A percentile compares a stretch with the other conserved stretches of the same genome.
Conservation (phyloP, 1,140 invertebrate genomes). For the Apocrypta bakeri region DNA sequence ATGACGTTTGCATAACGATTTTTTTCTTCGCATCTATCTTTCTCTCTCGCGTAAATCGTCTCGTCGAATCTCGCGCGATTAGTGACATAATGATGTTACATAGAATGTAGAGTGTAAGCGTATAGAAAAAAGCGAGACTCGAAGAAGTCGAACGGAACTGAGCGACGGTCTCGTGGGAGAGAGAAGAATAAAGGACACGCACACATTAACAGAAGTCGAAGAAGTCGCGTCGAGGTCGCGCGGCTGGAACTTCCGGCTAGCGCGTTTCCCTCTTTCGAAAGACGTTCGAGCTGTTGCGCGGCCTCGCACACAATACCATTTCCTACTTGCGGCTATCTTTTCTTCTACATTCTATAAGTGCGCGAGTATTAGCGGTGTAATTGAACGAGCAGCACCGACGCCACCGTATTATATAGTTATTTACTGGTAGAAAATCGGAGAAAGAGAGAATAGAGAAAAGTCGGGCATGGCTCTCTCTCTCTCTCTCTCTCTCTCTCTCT, state of each 20-base stretch:
- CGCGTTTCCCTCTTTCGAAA: constrained; percentile 38
- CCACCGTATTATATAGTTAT: background rate
- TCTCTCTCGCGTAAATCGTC: too few relatives aligned
- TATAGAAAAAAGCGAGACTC: too few relatives aligned
- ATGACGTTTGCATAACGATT: too few relatives aligned
- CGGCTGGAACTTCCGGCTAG: constrained; percentile 38
- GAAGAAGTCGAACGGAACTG: too few relatives aligned
- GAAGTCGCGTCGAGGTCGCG: constrained; percentile 30
- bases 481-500: too few relatives aligned
- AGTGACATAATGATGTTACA: too few relatives aligned
- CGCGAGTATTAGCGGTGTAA: too few relatives aligned
- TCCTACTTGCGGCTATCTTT: background rate
- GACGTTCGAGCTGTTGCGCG: background rate
- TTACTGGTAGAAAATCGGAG: background rate
- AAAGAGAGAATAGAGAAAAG: constrained; percentile 9
- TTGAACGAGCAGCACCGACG: background rate
- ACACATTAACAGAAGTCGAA: background rate
- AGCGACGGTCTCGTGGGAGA: background rate
- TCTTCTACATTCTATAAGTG: background rate
- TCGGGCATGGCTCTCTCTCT: constrained; percentile 1
- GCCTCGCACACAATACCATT: background rate
- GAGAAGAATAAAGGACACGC: background rate
- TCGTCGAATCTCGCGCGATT: too few relatives aligned
- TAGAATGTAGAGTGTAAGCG: too few relatives aligned
- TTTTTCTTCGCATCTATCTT: too few relatives aligned